These are phyloP conservation scores for Eclectus roratus DNA, from an alignment of 2,113 vertebrate species.

Conservation along the genomic window DNA sequence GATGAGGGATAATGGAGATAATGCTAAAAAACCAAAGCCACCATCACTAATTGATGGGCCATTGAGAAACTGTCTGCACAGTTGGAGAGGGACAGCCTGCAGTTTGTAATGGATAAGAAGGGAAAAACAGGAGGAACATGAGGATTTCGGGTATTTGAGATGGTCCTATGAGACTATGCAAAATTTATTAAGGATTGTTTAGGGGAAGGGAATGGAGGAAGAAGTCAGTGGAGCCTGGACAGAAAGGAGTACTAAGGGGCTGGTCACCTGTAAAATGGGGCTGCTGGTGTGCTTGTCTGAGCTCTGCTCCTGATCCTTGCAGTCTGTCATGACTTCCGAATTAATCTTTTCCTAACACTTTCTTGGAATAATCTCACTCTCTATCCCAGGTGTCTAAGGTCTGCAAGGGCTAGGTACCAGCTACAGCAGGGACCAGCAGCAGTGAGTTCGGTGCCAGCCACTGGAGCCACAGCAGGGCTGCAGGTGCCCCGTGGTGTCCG, in stretches of 20 bases:
- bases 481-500: not conserved
- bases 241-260: not conserved
- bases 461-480: not conserved
- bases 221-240: not conserved
- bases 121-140: not conserved
- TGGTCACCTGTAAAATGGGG: rapidly evolving
- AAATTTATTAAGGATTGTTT: not conserved
- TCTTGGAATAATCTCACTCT: not conserved
- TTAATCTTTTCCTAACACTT: not conserved
- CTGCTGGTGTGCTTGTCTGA: not conserved
- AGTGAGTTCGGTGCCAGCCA: not conserved
- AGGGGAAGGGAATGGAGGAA: not conserved
- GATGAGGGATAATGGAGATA: not conserved
- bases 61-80: not conserved
- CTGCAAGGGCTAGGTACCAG: not conserved
- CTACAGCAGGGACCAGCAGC: too few relatives aligned
- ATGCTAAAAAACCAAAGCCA: not conserved
- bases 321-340: not conserved
- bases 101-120: not conserved
- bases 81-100: not conserved
- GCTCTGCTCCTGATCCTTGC: too few relatives aligned
- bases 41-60: not conserved
- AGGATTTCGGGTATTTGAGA: not conserved
- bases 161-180: not conserved
- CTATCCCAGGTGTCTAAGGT: too few relatives aligned